Evolutionary conservation across 1,140 invertebrate species (phyloP).

Genomic region (Leptopilina boulardi): DNA sequence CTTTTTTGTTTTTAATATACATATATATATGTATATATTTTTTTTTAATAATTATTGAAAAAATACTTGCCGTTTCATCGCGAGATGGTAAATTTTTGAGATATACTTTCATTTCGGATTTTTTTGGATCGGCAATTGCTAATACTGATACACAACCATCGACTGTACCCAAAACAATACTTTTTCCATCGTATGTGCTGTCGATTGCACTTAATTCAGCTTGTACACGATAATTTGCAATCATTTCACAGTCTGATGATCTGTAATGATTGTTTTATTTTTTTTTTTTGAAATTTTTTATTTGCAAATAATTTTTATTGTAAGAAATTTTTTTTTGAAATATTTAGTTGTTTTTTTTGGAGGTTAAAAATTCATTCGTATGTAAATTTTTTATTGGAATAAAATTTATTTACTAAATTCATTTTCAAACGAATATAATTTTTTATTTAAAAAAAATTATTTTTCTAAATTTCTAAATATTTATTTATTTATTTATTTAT

Average conservation of each 20-base stretch:
- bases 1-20: conserved; percentile 1
- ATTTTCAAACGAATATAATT: too few species aligned
- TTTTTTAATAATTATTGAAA: neutral
- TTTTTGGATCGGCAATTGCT: conserved; percentile 88
- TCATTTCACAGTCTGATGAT: conserved; percentile 89
- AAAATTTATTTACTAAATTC: too few species aligned
- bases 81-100: conserved; percentile 83
- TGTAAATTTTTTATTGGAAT: too few species aligned
- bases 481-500: too few species aligned
- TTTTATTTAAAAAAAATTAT: too few species aligned
- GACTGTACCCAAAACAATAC: conserved; percentile 91
- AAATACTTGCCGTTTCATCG: conserved; percentile 79
- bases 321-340: too few species aligned
- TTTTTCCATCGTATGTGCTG: conserved; percentile 88
- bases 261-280: conserved; percentile 71
- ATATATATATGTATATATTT: neutral
- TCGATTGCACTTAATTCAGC: conserved; percentile 93
- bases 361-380: too few species aligned
- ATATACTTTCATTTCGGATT: conserved; percentile 80
- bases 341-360: too few species aligned
- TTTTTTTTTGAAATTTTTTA: neutral
- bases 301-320: too few species aligned
- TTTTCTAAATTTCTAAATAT: too few species aligned
- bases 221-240: conserved; percentile 94
- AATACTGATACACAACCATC: conserved; percentile 96